phyloP scores from a whole-genome alignment of 1,140 invertebrate genomes.

The Gerris buenoi region DNA sequence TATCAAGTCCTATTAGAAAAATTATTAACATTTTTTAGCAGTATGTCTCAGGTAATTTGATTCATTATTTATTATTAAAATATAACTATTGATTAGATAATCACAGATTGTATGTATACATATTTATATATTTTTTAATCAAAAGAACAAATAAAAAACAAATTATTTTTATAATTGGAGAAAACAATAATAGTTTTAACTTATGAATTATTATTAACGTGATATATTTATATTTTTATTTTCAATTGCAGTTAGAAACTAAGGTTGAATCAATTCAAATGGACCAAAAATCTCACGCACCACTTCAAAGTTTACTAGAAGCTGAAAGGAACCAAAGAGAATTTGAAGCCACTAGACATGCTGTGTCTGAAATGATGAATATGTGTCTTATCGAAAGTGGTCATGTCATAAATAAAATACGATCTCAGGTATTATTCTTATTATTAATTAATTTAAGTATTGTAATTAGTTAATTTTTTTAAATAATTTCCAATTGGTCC shows the following conservation, averaged over 20 bases:
- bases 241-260: constrained; percentile 33
- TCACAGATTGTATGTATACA: too few relatives aligned
- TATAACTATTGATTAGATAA: too few relatives aligned
- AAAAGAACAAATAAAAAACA: too few relatives aligned
- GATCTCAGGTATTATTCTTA: constrained; percentile 37
- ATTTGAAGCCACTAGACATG: constrained; percentile 40
- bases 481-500: too few relatives aligned
- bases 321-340: constrained; percentile 39
- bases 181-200: too few relatives aligned
- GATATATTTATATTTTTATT: too few relatives aligned
- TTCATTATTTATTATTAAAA: too few relatives aligned
- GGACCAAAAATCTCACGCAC: constrained; percentile 28
- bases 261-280: constrained; percentile 33
- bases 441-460: neutral
- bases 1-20: constrained; percentile 59
- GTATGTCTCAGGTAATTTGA: constrained; percentile 41
- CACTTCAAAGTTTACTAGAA: constrained; percentile 33
- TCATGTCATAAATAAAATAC: constrained; percentile 44
- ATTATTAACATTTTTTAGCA: constrained; percentile 51
- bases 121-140: too few relatives aligned
- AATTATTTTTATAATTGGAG: too few relatives aligned
- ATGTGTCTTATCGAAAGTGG: constrained; percentile 44
- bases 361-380: constrained; percentile 41
- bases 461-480: too few relatives aligned
- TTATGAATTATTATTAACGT: too few relatives aligned